Conservation (phyloP, 2,797 vertebrate genomes). For the Phrynocephalus vlangalii region DNA sequence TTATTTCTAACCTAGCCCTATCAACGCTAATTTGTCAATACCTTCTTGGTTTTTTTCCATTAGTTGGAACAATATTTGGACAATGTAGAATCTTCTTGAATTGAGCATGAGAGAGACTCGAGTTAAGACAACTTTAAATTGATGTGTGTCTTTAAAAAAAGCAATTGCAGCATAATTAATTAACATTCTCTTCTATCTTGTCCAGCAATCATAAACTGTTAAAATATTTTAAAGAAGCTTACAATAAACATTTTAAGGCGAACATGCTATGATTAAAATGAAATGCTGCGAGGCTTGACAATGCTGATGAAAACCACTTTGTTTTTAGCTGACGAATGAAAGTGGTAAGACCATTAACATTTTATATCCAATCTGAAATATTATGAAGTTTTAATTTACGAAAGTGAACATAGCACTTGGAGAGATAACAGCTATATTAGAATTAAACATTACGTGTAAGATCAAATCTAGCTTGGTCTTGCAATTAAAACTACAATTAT, state of each 20-base stretch:
- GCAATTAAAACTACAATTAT: conserved; percentile 34
- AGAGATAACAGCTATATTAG: conserved; percentile 25
- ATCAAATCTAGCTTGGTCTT: conserved; percentile 18
- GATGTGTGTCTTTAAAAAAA: not conserved
- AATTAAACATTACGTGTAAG: conserved; percentile 14
- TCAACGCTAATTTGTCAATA: not conserved
- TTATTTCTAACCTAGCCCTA: not conserved
- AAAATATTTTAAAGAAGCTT: conserved; percentile 42
- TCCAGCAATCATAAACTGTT: conserved; percentile 31
- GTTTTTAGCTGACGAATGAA: conserved; percentile 46
- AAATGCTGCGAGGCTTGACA: conserved; percentile 22
- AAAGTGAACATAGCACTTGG: not conserved
- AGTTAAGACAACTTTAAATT: conserved; percentile 7
- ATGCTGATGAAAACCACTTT: conserved; percentile 18
- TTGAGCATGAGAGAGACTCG: not conserved
- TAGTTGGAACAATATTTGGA: conserved; percentile 9
- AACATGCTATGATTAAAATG: conserved; percentile 48
- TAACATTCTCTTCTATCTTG: not conserved
- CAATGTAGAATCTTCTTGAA: not conserved
- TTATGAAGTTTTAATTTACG: conserved; percentile 26
- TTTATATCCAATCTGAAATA: conserved; percentile 37
- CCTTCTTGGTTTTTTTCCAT: not conserved
- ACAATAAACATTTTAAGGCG: not conserved
- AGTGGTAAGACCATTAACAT: conserved; percentile 14
- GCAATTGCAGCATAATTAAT: not conserved